Percentiles rank a stretch among this genome's conserved stretches.
Conservation (phyloP, 2,797 vertebrate species). For the Hemitrygon akajei region DNA sequence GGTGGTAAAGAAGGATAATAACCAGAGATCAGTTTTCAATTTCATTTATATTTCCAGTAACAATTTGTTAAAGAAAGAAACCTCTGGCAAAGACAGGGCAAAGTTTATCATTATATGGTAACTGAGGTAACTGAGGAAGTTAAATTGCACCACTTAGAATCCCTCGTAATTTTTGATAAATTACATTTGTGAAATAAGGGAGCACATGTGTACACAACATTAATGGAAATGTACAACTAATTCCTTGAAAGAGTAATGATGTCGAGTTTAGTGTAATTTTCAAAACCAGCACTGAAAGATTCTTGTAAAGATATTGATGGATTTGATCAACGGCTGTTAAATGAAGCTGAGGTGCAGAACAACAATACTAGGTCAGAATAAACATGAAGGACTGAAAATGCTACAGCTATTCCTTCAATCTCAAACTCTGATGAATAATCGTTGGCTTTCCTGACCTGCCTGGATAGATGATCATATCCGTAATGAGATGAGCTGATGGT, state of each 20-base stretch:
- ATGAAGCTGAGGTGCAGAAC: not conserved
- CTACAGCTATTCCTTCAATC: not conserved
- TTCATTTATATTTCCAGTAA: not conserved
- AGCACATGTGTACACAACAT: not conserved
- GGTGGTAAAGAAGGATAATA: not conserved
- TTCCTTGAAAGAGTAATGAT: not conserved
- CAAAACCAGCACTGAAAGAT: not conserved
- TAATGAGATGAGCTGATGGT: not conserved
- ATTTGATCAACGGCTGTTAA: not conserved
- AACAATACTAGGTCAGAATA: not conserved
- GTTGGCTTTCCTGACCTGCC: not conserved
- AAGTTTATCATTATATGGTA: not conserved
- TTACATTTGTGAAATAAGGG: not conserved
- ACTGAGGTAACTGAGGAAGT: not conserved
- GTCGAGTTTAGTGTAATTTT: not conserved
- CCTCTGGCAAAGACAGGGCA: not conserved
- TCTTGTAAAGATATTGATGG: not conserved
- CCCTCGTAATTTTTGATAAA: not conserved
- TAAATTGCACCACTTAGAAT: not conserved
- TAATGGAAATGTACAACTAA: not conserved
- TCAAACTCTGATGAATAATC: not conserved
- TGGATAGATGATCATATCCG: not conserved
- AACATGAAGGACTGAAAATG: not conserved
- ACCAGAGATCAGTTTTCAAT: not conserved
- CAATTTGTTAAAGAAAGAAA: not conserved